Conservation (phyloP, 1,140 invertebrate species). For the Chironomus tepperi region DNA sequence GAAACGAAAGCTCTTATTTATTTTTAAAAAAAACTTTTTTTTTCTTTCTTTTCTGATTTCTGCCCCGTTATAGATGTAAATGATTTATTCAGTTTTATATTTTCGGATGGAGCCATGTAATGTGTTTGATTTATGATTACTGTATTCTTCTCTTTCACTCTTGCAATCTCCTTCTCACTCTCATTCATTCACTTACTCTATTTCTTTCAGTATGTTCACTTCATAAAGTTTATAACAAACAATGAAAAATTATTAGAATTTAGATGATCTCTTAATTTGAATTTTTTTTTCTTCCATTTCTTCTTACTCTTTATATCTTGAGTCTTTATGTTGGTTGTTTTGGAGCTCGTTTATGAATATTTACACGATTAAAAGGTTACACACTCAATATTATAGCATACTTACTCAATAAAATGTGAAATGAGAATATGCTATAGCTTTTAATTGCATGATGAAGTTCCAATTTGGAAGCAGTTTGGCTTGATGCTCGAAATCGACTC, state of each 20-base stretch:
- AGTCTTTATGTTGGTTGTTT: no score
- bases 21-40: no score
- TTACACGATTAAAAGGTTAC: not conserved
- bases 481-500: no score
- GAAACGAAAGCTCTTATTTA: not conserved
- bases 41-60: not conserved
- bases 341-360: not conserved
- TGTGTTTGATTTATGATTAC: constrained; percentile 18
- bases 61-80: constrained; percentile 17
- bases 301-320: not conserved
- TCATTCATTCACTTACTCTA: no score
- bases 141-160: not conserved
- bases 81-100: constrained; percentile 15
- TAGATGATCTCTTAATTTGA: constrained; percentile 17
- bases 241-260: constrained; percentile 24
- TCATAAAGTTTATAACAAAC: constrained; percentile 5
- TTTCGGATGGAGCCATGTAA: constrained; percentile 11
- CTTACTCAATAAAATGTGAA: no score
- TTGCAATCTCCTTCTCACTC: not conserved
- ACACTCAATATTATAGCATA: no score
- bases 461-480: no score
- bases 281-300: not conserved
- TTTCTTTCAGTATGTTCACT: not conserved
- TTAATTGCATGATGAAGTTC: no score
- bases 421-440: no score